Conservation (phyloP, 2,113 vertebrate species). For the Chaetops frenatus region DNA sequence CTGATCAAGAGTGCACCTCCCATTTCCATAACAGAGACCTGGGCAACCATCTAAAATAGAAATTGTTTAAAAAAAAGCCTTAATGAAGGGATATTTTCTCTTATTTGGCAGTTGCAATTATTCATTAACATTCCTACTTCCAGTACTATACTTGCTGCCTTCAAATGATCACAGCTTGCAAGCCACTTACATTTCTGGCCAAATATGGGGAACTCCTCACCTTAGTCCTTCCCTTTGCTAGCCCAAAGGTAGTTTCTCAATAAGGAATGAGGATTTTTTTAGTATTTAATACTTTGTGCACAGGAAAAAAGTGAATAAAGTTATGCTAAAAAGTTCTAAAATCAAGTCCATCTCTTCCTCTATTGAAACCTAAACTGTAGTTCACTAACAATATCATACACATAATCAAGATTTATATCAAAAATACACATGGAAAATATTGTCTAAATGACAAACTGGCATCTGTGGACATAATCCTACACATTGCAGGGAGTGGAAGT, state of each 20-base stretch:
- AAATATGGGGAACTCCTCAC: neutral
- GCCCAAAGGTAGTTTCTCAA: neutral
- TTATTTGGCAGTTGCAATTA: neutral
- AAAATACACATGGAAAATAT: neutral
- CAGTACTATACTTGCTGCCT: neutral
- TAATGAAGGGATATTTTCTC: neutral
- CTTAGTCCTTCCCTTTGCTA: neutral
- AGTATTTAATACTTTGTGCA: neutral
- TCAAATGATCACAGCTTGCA: neutral
- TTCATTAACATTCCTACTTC: neutral
- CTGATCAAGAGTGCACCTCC: slow-evolving; percentile 95
- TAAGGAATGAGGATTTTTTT: neutral
- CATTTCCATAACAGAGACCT: slow-evolving; percentile 94
- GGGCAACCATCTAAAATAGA: slow-evolving; percentile 87
- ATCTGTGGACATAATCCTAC: neutral
- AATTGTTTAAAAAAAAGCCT: neutral
- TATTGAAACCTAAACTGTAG: neutral
- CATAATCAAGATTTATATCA: neutral
- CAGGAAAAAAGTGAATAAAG: neutral
- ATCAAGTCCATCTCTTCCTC: neutral
- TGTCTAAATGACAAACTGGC: neutral
- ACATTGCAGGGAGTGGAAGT: neutral
- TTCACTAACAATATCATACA: neutral
- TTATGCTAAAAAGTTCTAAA: neutral
- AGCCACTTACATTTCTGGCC: neutral